These are phyloP conservation scores for Rhynchonema sp. DNA, from an alignment of 2,888 invertebrate species.

Conservation along the genomic window DNA sequence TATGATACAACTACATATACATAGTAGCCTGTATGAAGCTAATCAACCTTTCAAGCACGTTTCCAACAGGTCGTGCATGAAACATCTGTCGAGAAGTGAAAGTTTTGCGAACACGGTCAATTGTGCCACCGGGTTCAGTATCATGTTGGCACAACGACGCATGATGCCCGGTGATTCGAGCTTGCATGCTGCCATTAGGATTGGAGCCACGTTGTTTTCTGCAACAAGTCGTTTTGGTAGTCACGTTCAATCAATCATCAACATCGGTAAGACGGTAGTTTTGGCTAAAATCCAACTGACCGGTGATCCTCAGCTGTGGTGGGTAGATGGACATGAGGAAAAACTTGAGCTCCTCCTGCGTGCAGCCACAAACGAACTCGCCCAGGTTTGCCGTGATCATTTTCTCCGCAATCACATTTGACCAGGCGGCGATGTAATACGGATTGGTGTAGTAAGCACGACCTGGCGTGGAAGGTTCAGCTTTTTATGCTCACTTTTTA, in stretches of 20 bases:
- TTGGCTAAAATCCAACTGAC: conserved; percentile 8
- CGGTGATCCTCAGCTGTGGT: conserved; percentile 26
- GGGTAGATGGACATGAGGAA: conserved; percentile 21
- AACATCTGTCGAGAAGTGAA: conserved; percentile 25
- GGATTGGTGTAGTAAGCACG: conserved; percentile 5
- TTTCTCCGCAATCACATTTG: not conserved
- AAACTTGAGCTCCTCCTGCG: conserved; percentile 5
- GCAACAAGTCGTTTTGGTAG: not conserved
- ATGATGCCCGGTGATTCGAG: conserved; percentile 25
- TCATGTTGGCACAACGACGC: conserved; percentile 22
- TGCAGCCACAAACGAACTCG: conserved; percentile 6
- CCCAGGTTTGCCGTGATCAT: not conserved
- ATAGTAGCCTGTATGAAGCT: no score
- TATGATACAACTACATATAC: no score
- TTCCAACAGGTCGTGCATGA: conserved; percentile 25
- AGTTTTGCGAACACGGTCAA: conserved; percentile 25
- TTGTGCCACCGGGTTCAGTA: conserved; percentile 20
- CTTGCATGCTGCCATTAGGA: conserved; percentile 25
- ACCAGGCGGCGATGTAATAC: conserved; percentile 8
- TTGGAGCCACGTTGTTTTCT: conserved; percentile 25
- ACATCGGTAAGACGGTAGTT: no score
- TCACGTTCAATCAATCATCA: not conserved
- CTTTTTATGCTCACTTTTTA: no score
- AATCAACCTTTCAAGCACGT: conserved; percentile 17
- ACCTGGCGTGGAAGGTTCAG: not conserved